Evolutionary conservation across 1,140 invertebrate genomes (phyloP).

Genomic region (Penaeus japonicus): DNA sequence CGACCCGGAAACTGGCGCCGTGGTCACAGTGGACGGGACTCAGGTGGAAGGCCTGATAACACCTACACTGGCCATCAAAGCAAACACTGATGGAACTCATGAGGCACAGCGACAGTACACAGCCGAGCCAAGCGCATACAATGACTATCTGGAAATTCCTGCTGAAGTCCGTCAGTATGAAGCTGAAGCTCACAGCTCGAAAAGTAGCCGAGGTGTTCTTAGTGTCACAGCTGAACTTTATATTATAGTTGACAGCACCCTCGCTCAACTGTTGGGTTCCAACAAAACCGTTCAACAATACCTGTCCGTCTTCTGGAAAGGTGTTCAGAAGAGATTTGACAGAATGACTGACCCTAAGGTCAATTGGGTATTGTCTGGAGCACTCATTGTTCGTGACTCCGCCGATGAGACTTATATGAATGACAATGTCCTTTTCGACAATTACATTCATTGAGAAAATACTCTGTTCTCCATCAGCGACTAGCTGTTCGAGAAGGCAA

Average conservation of each 20-base stretch:
- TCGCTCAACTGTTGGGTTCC: conserved; percentile 35
- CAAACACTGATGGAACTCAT: conserved; percentile 10
- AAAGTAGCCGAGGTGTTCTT: not conserved
- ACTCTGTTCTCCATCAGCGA: conserved; percentile 39
- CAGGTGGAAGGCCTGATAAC: conserved; percentile 22
- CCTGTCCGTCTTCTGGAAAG: conserved; percentile 56
- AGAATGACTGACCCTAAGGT: conserved; percentile 54
- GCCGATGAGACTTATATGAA: conserved; percentile 52
- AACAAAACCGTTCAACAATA: conserved; percentile 51
- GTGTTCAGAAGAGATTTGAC: conserved; percentile 57
- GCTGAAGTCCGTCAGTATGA: not conserved
- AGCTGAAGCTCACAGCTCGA: not conserved
- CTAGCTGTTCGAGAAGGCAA: conserved; percentile 50
- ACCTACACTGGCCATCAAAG: not conserved
- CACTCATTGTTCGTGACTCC: conserved; percentile 23
- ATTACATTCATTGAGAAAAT: conserved; percentile 39
- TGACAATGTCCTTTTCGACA: conserved; percentile 23
- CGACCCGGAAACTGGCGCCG: not conserved
- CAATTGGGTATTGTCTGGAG: conserved; percentile 48
- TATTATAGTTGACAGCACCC: conserved; percentile 57
- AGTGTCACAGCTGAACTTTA: conserved; percentile 50
- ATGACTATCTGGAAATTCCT: conserved; percentile 29
- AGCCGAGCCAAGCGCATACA: not conserved
- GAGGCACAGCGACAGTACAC: not conserved
- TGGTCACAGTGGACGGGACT: not conserved